Base-by-base conservation (phyloP, 2,888 invertebrate genomes). In the Luperina testacea region DNA sequence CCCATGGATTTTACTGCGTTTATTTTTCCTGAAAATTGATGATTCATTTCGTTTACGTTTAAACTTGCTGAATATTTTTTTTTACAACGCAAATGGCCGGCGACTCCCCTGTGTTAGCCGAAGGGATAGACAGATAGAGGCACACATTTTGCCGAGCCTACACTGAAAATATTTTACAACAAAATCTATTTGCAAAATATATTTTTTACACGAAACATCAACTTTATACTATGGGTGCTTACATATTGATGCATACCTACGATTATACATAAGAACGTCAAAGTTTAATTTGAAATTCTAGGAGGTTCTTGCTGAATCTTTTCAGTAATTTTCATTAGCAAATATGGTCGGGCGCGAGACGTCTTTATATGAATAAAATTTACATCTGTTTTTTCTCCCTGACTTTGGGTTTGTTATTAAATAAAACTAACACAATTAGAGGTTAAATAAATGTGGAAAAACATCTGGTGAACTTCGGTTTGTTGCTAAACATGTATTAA, bases 331-430 rank as follows among this genome's bases (percentile, higher is more conserved):
- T 92, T 92, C 91, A 92, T 92, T 91, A 92, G 88, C 89, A 91
- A 92, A 92, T 91, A 91, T 92, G 90, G 90, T 87, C 80, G 88
- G 85, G 84, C 86, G 48, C 61, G 63, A 80, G 85, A 86, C 82
- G 87, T 87, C 87, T 87, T 81, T 86, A 81, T 87, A 91, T 92
- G 92, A 93, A 93, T 93, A 92, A 92, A 93, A 93, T 93, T 93
- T 90, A 90, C 93, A 93, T 93, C 90, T 92, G 89, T 84, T 91
- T 91, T 87, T 82, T 80, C 84, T 85, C 84, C 61, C 83, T 77
- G 81, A 80, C 83, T 88, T 84, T 88, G 77, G 86, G 86, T 88
- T 86, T 87, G 84, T 88, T 86, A 81, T 72, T 76, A 72, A 80
- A 86, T 87, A 83, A 80, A 86, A 85, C 81, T 88, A 77, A 83